These are phyloP conservation scores for Apteryx owenii DNA, from an alignment of 2,113 vertebrate genomes.

Conservation along the genomic window DNA sequence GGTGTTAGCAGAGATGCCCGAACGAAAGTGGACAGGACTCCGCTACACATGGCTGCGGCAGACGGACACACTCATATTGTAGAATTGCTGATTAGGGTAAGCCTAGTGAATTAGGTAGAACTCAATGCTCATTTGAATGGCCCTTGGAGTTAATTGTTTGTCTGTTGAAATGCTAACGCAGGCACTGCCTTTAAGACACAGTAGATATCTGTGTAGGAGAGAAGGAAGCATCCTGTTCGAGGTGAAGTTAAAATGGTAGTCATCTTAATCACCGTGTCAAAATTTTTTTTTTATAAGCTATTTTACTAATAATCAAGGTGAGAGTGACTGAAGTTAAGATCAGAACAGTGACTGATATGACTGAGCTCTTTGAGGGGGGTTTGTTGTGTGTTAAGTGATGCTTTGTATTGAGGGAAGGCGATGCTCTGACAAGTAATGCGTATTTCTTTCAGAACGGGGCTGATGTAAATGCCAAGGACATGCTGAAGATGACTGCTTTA, in stretches of 20 bases:
- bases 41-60: slow-evolving; percentile 91
- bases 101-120: fast-evolving
- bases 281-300: neutral
- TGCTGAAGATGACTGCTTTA: slow-evolving; percentile 95
- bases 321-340: neutral
- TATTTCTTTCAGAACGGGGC: slow-evolving; percentile 84
- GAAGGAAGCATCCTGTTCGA: neutral
- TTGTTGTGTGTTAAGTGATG: neutral
- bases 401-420: fast-evolving
- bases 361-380: neutral
- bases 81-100: slow-evolving; percentile 90
- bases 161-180: neutral
- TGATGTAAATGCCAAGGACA: slow-evolving; percentile 94
- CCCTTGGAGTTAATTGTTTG: neutral
- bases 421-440: fast-evolving
- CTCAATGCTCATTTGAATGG: neutral
- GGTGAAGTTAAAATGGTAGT: neutral
- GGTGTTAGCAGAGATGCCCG: slow-evolving; percentile 93
- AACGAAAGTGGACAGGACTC: slow-evolving; percentile 94
- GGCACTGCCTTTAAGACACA: too few species aligned
- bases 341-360: too few species aligned
- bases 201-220: neutral
- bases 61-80: slow-evolving; percentile 88
- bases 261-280: neutral
- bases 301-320: neutral